phyloP scores from a whole-genome alignment of 1,140 invertebrate genomes.

The Riptortus pedestris region DNA sequence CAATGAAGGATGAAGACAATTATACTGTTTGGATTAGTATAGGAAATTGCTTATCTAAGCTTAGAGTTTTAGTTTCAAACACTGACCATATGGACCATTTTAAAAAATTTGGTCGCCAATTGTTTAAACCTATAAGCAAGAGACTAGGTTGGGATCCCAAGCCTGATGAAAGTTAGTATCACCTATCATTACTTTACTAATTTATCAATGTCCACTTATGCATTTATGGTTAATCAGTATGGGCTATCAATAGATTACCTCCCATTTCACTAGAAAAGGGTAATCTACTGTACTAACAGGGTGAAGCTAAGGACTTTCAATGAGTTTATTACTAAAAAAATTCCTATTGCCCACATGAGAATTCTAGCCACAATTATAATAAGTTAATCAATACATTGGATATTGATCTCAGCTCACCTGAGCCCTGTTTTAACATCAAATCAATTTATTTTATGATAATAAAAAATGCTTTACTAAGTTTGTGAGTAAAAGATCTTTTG shows the following conservation, averaged over 20 bases:
- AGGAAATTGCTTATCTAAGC: slow-evolving; percentile 61
- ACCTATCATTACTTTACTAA: neutral
- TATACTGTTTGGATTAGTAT: slow-evolving; percentile 88
- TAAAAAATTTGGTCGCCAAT: slow-evolving; percentile 55
- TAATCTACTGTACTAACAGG: no score
- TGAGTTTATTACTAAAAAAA: no score
- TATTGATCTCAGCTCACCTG: no score
- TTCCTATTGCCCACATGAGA: no score
- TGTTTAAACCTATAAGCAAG: slow-evolving; percentile 57
- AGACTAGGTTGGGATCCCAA: slow-evolving; percentile 68
- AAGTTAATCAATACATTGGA: no score
- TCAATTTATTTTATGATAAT: no score
- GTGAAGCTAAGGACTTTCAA: no score
- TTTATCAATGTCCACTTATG: neutral
- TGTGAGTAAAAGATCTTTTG: no score
- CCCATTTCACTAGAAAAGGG: no score
- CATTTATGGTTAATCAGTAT: neutral
- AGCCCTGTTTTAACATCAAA: no score
- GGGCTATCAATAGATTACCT: neutral
- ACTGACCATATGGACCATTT: slow-evolving; percentile 63
- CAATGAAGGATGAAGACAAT: slow-evolving; percentile 76
- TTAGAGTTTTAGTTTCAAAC: slow-evolving; percentile 63
- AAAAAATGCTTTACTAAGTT: no score
- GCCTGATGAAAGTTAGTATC: slow-evolving; percentile 49
- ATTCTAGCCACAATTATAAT: no score